Conservation (phyloP, 2,888 invertebrate species). For the Aleiodes leptofemur region DNA sequence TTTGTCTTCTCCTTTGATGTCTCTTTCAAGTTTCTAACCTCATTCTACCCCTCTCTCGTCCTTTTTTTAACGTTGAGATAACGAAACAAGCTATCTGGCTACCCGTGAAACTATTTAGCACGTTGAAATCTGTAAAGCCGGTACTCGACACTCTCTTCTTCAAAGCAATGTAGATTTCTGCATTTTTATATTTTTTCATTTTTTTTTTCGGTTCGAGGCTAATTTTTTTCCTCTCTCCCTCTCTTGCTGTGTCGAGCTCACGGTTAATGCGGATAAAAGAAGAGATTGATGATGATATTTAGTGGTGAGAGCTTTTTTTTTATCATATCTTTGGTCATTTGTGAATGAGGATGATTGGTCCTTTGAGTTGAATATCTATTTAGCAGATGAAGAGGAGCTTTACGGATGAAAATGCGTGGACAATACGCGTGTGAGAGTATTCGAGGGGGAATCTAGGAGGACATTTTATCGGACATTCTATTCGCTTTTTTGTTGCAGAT, state of each 20-base stretch:
- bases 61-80: slow-evolving; percentile 41
- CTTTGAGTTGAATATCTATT: too few species aligned
- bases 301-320: too few species aligned
- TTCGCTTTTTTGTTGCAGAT: too few species aligned
- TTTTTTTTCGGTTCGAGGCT: neutral
- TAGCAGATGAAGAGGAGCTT: too few species aligned
- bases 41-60: slow-evolving; percentile 32
- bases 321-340: neutral
- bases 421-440: too few species aligned
- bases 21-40: slow-evolving; percentile 3
- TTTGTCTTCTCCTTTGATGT: slow-evolving; percentile 20
- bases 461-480: too few species aligned
- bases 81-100: slow-evolving; percentile 6
- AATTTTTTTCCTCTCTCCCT: too few species aligned
- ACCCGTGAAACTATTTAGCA: slow-evolving; percentile 14
- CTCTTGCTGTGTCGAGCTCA: too few species aligned
- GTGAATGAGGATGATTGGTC: too few species aligned
- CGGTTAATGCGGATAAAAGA: too few species aligned
- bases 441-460: too few species aligned
- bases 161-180: neutral
- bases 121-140: slow-evolving; percentile 14
- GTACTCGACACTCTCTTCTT: neutral
- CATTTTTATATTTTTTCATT: neutral
- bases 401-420: neutral
- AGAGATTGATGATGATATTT: too few species aligned